phyloP scores from a whole-genome alignment of 2,888 invertebrate species.

The Dasysyrphus tricinctus region DNA sequence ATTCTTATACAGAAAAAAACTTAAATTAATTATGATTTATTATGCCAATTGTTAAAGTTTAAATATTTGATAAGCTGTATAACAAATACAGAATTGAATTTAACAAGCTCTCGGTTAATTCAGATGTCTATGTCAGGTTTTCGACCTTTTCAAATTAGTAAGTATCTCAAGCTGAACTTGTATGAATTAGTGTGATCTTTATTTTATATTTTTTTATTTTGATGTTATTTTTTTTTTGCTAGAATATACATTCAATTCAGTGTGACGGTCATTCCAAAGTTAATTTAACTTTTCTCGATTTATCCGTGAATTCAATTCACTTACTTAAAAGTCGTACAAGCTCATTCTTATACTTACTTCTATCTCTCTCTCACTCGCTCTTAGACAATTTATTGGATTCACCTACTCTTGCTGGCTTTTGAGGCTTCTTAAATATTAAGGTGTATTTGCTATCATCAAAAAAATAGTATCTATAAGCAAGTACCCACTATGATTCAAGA shows the following conservation, averaged over 20 bases:
- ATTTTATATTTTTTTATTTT: background rate
- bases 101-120: slow-evolving; percentile 35
- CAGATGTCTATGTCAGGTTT: slow-evolving; percentile 58
- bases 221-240: slow-evolving; percentile 21
- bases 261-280: slow-evolving; percentile 73
- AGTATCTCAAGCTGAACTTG: slow-evolving; percentile 56
- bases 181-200: slow-evolving; percentile 31
- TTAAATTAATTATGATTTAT: slow-evolving; percentile 74
- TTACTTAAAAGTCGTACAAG: slow-evolving; percentile 7
- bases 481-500: slow-evolving; percentile 6
- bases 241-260: slow-evolving; percentile 61
- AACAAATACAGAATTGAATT: slow-evolving; percentile 57
- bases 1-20: slow-evolving; percentile 23
- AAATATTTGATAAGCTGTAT: slow-evolving; percentile 69
- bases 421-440: slow-evolving; percentile 30
- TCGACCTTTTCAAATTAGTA: slow-evolving; percentile 67
- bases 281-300: slow-evolving; percentile 69
- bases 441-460: slow-evolving; percentile 30
- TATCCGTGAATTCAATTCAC: slow-evolving; percentile 63
- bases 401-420: slow-evolving; percentile 37
- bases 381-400: slow-evolving; percentile 3
- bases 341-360: background rate
- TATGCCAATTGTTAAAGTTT: slow-evolving; percentile 72
- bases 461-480: slow-evolving; percentile 21
- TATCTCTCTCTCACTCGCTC: background rate